A percentile compares a stretch with the other conserved stretches of the same genome.
Evolutionary conservation across 2,113 vertebrate species (phyloP).

Genomic region (Mus spicilegus): DNA sequence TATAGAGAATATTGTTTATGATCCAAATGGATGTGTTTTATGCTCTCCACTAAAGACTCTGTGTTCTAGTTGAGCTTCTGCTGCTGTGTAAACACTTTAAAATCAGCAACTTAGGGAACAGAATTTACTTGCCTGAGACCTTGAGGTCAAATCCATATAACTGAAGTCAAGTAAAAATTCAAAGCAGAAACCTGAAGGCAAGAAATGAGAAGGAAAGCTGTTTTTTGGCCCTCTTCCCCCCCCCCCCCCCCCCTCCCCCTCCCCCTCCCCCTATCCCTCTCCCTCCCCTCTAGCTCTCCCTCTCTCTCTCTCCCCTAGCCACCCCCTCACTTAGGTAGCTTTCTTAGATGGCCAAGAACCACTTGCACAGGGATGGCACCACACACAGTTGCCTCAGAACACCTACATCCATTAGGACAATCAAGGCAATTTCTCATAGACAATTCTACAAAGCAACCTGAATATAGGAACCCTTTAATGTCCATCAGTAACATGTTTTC

Average conservation of each 20-base stretch:
- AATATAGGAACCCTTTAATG: background rate
- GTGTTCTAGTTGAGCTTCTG: background rate
- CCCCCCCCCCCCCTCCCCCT: fast-evolving
- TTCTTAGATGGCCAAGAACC: background rate
- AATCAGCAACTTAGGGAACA: background rate
- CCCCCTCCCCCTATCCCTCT: too few species aligned
- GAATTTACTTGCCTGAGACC: background rate
- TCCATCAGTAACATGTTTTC: too few species aligned
- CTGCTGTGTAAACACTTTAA: background rate
- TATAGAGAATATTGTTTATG: background rate
- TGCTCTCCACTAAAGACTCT: background rate
- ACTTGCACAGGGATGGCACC: background rate
- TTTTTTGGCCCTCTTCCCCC: background rate
- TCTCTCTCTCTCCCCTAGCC: too few species aligned
- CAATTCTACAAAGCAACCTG: background rate
- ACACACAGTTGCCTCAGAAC: background rate
- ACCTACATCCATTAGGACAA: background rate
- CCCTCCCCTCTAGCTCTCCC: background rate
- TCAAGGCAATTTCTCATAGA: background rate
- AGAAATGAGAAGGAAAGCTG: background rate
- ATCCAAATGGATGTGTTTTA: background rate
- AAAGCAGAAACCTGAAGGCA: background rate
- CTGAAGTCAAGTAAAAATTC: background rate
- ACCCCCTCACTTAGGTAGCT: background rate
- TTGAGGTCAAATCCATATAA: background rate